phyloP scores from a whole-genome alignment of 2,113 vertebrate species.

The Caranx melampygus region DNA sequence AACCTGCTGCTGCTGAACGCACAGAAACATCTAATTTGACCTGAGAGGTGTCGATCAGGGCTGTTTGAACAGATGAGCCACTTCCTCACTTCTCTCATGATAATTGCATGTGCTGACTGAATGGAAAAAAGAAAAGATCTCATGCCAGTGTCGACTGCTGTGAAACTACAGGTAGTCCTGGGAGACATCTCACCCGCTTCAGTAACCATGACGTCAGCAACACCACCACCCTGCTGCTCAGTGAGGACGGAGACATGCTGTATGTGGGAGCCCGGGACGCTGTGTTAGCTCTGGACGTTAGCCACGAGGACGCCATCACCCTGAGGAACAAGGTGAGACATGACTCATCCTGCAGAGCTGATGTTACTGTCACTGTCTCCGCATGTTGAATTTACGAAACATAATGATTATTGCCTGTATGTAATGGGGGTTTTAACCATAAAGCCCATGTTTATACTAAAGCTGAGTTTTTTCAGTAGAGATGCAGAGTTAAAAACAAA shows the following conservation, averaged over 20 bases:
- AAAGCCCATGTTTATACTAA: too few species aligned
- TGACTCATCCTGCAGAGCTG: background rate
- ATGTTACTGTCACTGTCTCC: background rate
- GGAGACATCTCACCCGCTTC: constrained; percentile 74
- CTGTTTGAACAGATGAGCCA: too few species aligned
- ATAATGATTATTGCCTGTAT: background rate
- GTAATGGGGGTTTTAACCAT: too few species aligned
- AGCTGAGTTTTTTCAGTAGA: too few species aligned
- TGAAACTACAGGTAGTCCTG: constrained; percentile 72
- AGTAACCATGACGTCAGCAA: constrained; percentile 67
- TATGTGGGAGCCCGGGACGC: constrained; percentile 82
- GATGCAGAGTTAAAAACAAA: too few species aligned
- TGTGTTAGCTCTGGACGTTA: constrained; percentile 78
- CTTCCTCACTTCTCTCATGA: background rate
- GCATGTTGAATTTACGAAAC: background rate
- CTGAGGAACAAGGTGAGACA: constrained; percentile 75
- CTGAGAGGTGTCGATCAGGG: too few species aligned
- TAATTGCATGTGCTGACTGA: background rate
- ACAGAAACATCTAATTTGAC: too few species aligned
- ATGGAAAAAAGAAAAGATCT: background rate
- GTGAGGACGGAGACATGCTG: constrained; percentile 70
- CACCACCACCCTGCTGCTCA: constrained; percentile 83
- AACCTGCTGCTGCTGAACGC: too few species aligned
- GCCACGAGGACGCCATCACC: constrained; percentile 60
- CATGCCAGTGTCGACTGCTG: constrained; percentile 8